Base-by-base conservation (phyloP, 2,113 vertebrate species). In the Mirza zaza region DNA sequence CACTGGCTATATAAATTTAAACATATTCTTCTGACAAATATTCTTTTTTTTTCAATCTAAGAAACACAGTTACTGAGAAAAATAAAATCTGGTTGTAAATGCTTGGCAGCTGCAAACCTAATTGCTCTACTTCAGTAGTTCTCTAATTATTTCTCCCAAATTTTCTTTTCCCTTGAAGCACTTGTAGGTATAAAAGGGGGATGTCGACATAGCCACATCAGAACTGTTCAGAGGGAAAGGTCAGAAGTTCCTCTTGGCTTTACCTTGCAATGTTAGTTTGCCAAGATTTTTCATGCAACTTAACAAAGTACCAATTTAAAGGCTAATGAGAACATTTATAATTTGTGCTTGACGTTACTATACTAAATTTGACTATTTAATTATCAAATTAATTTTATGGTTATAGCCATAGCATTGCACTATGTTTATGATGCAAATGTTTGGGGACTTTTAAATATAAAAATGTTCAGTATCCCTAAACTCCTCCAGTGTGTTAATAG, bases 371-470 rank as follows among this genome's bases (percentile, higher is more conserved):
- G 87, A 94, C 50, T 91, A 71, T 67, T 97, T 96, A 97, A 88
- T 96, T 55, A 63, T 67, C 71, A 94, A 95, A 96, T 94, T 96
- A 95, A 94, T 96, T 95, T 97, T 93, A 95, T 10, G 20, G 18
- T 94, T 96, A 86, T 63, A 94, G 75, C 73, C 55, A 88, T 73
- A 93, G 34, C 50, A 57, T 94, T 83, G 15, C 5, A 59, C 73
- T 50, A 83, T 94, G 79, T 94, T 94, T 93, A 89, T 83, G 90
- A 63, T 90, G 36, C 73, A 97, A 92, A 96, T 93, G 92, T 88
- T 95, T 95, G 89, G 86, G 75, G 48, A 92, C 55, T 96, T 93
- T 83, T 75, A 83, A 96, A 91, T 93, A 95, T 86, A 90, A 95
- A 96, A 92, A 80, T 91, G 73, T 77, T 96, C 50, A 45, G 50